Conservation (phyloP, 2,113 vertebrate genomes). For the Eidolon helvum region DNA sequence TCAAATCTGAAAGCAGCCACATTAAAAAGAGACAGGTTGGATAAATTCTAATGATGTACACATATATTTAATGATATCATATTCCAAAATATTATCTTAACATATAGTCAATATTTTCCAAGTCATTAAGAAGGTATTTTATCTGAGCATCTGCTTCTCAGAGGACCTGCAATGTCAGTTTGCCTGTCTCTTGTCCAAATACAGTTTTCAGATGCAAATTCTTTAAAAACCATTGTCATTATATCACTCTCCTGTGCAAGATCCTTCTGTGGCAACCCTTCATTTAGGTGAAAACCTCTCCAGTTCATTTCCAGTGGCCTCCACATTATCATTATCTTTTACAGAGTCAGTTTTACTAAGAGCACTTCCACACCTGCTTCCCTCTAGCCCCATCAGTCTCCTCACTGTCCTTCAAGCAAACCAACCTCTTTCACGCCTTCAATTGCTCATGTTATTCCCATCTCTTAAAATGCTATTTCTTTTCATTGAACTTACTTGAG, state of each 20-base stretch:
- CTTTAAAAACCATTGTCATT: neutral
- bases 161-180: neutral
- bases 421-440: neutral
- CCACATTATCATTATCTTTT: neutral
- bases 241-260: neutral
- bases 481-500: neutral
- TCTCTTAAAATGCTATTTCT: neutral
- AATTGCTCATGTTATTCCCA: neutral
- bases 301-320: neutral
- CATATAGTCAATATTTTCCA: neutral
- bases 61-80: neutral
- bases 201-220: neutral
- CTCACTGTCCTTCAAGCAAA: neutral
- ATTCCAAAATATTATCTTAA: neutral
- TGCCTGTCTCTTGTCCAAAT: neutral
- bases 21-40: neutral
- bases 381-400: neutral
- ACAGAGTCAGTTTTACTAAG: fast-evolving
- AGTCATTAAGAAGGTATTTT: neutral
- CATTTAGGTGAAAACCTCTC: neutral
- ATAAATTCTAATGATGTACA: neutral
- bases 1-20: neutral
- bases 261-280: neutral
- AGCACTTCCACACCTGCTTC: fast-evolving
- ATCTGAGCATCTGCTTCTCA: neutral